phyloP scores from a whole-genome alignment of 92 coral and sea anemone species.

The Metridium senile region DNA sequence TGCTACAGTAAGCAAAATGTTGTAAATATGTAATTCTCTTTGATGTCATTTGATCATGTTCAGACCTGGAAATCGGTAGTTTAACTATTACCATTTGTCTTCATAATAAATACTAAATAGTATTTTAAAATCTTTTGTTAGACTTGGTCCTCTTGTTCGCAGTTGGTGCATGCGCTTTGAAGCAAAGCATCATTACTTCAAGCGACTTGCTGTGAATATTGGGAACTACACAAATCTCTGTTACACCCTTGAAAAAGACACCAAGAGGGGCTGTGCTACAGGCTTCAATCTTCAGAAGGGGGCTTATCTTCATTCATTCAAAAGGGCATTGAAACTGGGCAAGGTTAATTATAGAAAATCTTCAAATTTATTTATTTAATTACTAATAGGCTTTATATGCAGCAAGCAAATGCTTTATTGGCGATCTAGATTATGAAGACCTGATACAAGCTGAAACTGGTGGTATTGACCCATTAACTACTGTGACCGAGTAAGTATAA shows the following conservation, averaged over 20 bases:
- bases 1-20: conserved; percentile 46
- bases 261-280: conserved; percentile 66
- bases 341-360: too few species aligned
- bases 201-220: conserved; percentile 47
- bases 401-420: too few species aligned
- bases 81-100: background rate
- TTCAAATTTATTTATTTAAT: too few species aligned
- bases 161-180: conserved; percentile 80
- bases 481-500: too few species aligned
- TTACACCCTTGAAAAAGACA: conserved; percentile 60
- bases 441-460: too few species aligned
- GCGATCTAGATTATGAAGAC: too few species aligned
- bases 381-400: too few species aligned
- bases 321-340: too few species aligned
- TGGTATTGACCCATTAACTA: too few species aligned
- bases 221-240: conserved; percentile 62
- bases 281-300: conserved; percentile 64
- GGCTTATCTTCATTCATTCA: conserved; percentile 49
- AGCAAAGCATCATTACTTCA: conserved; percentile 74
- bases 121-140: conserved; percentile 5
- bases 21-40: background rate
- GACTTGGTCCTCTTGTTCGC: conserved; percentile 67
- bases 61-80: background rate
- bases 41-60: background rate
- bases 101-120: background rate